Base-by-base conservation (phyloP, 1,140 invertebrate genomes). In the Amyelois transitella region DNA sequence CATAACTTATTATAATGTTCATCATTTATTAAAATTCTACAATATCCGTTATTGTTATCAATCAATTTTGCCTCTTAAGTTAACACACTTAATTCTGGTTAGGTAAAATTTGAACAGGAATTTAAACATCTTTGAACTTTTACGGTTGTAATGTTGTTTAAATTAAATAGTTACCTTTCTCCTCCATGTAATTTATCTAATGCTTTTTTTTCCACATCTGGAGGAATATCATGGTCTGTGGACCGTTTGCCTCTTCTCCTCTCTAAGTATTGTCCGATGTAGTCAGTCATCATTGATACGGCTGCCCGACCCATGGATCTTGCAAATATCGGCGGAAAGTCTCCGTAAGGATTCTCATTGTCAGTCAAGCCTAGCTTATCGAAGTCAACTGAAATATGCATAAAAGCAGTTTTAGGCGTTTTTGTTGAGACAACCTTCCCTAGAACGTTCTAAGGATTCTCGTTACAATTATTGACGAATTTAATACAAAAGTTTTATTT, bases 331-430 rank as follows among this genome's bases (percentile, higher is more conserved):
- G 94, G 92, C 0, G 94, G 94, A 25, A 96, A 74, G n/a, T 91
- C 91, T 4, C 95, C 94, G 66, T 94, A 94, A 0, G 94, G 94
- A 85, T 96, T 96, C 69, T 95, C 93, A 67, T 96, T 95, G 64
- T 96, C 94, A 5, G 95, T 96, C 65, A 96, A 69, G 7, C 94
- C 95, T 53, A 96, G 72, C 69, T 94, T 94, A 73, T 96, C 94
- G 72, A 96, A 95, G 62, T 95, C 93, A 85, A 96, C 95, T 96
- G 77, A 12, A 67, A 57, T 38, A 38, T 14, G n/a, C 32, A 38
- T 1, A 2, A 1, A 14, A 14, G 1, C 5, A 5, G 1, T 38
- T 38, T n/a, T 38, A 38, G 17, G n/a, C n/a, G n/a, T n/a, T n/a
- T n/a, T n/a, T n/a, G n/a, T n/a, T n/a, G n/a, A n/a, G n/a, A n/a